Evolutionary conservation across 1,140 invertebrate genomes (phyloP).

Genomic region (Apis florea): DNA sequence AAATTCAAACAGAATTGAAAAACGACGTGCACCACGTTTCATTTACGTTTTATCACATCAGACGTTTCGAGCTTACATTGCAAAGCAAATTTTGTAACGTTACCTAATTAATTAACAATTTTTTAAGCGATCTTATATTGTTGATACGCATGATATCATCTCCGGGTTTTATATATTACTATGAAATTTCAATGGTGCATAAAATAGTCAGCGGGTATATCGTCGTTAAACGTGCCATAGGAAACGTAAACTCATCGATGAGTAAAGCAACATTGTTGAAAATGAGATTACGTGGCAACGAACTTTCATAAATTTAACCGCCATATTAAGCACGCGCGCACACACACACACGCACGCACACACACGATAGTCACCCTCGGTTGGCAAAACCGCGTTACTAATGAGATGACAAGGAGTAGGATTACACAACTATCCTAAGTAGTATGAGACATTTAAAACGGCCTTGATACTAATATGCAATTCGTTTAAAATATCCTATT

Average conservation of each 20-base stretch:
- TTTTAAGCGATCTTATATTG: too few species aligned
- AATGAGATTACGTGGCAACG: slow-evolving; percentile 29
- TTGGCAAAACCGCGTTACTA: slow-evolving; percentile 17
- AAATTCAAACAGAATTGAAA: too few species aligned
- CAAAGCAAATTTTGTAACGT: slow-evolving; percentile 5
- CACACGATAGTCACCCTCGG: not conserved
- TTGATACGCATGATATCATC: not conserved
- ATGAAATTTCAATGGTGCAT: not conserved
- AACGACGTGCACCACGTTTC: too few species aligned
- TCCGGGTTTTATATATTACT: not conserved
- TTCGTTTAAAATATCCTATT: slow-evolving; percentile 39
- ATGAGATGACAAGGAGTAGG: slow-evolving; percentile 3
- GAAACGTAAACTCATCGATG: not conserved
- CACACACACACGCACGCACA: too few species aligned
- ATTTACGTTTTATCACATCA: not conserved
- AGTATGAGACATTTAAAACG: not conserved
- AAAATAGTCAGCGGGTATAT: not conserved
- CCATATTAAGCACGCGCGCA: slow-evolving; percentile 3
- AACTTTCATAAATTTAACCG: slow-evolving; percentile 26
- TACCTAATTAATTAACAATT: not conserved
- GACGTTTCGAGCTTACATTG: not conserved
- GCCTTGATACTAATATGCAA: slow-evolving; percentile 46
- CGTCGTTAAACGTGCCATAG: slow-evolving; percentile 8
- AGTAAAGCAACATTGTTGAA: slow-evolving; percentile 36
- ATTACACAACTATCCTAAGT: slow-evolving; percentile 26